Evolutionary conservation across 2,797 vertebrate genomes (phyloP), one percentile per base, ranked within the genome.

Genomic region (Chrysocyon brachyurus): DNA sequence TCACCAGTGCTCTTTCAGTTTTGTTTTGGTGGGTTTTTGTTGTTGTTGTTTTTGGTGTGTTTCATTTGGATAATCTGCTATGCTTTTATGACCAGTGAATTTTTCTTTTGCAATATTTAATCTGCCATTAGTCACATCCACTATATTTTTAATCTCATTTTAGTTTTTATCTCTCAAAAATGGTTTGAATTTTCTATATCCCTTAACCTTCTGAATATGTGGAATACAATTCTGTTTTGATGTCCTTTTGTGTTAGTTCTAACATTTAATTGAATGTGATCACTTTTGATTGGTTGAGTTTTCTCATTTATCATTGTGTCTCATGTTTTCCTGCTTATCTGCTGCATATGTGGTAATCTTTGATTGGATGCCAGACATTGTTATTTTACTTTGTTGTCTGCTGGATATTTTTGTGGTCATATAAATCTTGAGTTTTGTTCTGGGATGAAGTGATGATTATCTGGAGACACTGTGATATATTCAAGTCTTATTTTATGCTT

Each of bases 301-400:
- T 90, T 86, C 17, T 77, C 61, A 19, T 46, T 46, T 46, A 46
- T 83, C 33, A 24, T 22, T 68, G 12, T 46, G 26, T 88, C 52
- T 59, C 16, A 0, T 77, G 46, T 77, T 88, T 79, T 87, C 49
- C 24, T 70, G 64, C 24, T 28, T 68, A 26, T 57, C 63, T 68
- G 31, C 9, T 68, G 31, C 9, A 52, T 68, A 26, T 70, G 17
- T 87, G 40, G 36, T 59, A 81, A 61, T 81, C 36, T 87, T 87
- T 85, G 12, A 59, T 54, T 82, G 31, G 26, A 54, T 86, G 22
- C 40, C 56, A 78, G n/a, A 49, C 46, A 19, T 72, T 72, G 33
- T 79, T 89, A 70, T 70, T 95, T 95, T 86, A 81, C 40, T 91
- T 81, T 54, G 21, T 79, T 79, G 46, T 40, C 11, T 86, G 64